These are phyloP conservation scores for Ichneumon xanthorius DNA, from an alignment of 2,888 invertebrate species.

Conservation along the genomic window DNA sequence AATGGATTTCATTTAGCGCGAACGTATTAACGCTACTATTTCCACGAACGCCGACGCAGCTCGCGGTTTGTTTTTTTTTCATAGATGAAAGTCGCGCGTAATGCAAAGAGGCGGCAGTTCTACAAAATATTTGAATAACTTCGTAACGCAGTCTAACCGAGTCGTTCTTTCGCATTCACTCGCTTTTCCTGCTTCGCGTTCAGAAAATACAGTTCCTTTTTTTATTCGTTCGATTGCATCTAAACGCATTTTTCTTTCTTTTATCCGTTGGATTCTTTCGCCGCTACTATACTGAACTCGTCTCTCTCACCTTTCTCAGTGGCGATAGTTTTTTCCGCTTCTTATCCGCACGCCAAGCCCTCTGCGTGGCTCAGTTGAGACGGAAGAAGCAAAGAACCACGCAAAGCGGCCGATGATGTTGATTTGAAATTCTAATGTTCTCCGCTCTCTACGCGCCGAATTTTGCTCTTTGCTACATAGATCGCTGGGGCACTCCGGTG, in stretches of 20 bases:
- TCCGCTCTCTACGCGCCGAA: slow-evolving; percentile 55
- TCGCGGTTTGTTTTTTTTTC: slow-evolving; percentile 4
- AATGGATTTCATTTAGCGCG: background rate
- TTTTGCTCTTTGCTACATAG: slow-evolving; percentile 71
- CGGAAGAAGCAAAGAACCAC: slow-evolving; percentile 55
- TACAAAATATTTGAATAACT: slow-evolving; percentile 68
- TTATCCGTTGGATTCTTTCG: slow-evolving; percentile 14
- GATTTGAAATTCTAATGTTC: slow-evolving; percentile 82
- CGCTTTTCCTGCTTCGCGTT: slow-evolving; percentile 38
- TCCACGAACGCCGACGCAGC: background rate
- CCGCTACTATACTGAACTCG: background rate
- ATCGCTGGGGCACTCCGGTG: slow-evolving; percentile 66
- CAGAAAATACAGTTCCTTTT: background rate
- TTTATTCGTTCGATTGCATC: slow-evolving; percentile 25
- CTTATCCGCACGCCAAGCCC: slow-evolving; percentile 52
- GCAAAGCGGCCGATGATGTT: slow-evolving; percentile 71
- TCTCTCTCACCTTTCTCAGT: slow-evolving; percentile 1
- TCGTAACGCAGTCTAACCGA: slow-evolving; percentile 56
- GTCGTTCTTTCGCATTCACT: slow-evolving; percentile 44
- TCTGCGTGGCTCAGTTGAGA: slow-evolving; percentile 54
- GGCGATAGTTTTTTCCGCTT: slow-evolving; percentile 15
- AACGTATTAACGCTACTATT: slow-evolving; percentile 5
- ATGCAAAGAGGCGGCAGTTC: slow-evolving; percentile 50
- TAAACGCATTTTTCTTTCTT: slow-evolving; percentile 48
- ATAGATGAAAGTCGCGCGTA: slow-evolving; percentile 50